Conservation (phyloP, 2,797 vertebrate genomes). For the Carduelis carduelis region DNA sequence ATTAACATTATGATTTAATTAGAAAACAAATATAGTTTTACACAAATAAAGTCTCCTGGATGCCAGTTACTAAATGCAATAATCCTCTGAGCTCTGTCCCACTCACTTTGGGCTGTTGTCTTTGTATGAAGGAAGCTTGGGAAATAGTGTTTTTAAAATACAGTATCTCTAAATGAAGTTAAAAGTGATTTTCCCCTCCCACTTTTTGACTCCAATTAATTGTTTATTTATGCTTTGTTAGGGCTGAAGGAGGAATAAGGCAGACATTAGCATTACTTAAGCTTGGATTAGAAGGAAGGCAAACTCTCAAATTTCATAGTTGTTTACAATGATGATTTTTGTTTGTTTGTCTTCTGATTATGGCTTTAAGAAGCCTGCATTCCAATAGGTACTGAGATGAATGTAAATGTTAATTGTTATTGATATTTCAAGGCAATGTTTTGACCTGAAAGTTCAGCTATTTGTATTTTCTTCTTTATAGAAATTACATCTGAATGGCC, state of each 20-base stretch:
- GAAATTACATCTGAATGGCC: constrained; percentile 30
- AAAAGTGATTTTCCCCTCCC: background rate
- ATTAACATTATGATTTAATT: background rate
- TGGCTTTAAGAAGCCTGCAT: background rate
- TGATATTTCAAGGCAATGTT: constrained; percentile 13
- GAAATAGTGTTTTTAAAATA: background rate
- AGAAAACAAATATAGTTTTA: background rate
- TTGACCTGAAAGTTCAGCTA: constrained; percentile 2
- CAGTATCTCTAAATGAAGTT: background rate
- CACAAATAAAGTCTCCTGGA: background rate
- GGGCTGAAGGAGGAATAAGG: background rate
- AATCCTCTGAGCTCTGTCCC: background rate
- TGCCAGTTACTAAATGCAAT: background rate
- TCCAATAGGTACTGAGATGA: background rate
- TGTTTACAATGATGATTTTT: background rate
- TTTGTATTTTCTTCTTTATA: constrained; percentile 22
- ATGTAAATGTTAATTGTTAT: constrained; percentile 22
- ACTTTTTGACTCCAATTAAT: background rate
- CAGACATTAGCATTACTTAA: background rate
- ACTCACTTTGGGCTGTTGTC: background rate
- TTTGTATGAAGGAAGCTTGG: background rate
- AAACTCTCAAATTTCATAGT: background rate
- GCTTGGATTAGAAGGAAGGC: background rate
- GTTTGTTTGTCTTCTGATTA: background rate
- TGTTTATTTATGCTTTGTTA: background rate